These are phyloP conservation scores for Lutjanus argentimaculatus DNA, from an alignment of 2,797 vertebrate genomes.

Conservation along the genomic window DNA sequence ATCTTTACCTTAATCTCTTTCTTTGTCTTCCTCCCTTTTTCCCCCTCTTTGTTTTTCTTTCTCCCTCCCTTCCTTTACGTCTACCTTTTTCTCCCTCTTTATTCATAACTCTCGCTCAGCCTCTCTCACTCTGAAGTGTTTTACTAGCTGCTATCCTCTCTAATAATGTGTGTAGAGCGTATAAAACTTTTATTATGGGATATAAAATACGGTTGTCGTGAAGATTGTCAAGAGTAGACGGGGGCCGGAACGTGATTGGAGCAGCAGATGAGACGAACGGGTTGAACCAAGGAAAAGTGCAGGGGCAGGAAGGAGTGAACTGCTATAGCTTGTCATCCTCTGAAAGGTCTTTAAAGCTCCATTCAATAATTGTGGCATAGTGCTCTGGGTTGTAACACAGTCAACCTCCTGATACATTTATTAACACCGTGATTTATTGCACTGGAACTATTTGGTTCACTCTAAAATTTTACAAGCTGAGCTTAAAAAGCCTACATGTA, in stretches of 20 bases:
- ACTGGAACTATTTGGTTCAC: slow-evolving; percentile 38
- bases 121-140: slow-evolving; percentile 78
- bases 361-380: slow-evolving; percentile 52
- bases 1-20: slow-evolving; percentile 44
- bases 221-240: slow-evolving; percentile 75
- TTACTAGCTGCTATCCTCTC: slow-evolving; percentile 86
- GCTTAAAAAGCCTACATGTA: slow-evolving; percentile 26
- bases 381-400: slow-evolving; percentile 51
- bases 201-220: slow-evolving; percentile 83
- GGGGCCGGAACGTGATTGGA: slow-evolving; percentile 71
- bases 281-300: slow-evolving; percentile 69
- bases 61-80: slow-evolving; percentile 15
- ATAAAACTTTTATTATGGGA: slow-evolving; percentile 86
- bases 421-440: slow-evolving; percentile 47
- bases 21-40: slow-evolving; percentile 22
- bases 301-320: slow-evolving; percentile 68
- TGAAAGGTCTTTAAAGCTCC: slow-evolving; percentile 65
- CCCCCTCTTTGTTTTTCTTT: slow-evolving; percentile 41
- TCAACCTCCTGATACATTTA: slow-evolving; percentile 47
- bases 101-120: slow-evolving; percentile 74
- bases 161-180: slow-evolving; percentile 86
- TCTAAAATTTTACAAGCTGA: slow-evolving; percentile 39
- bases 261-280: slow-evolving; percentile 73
- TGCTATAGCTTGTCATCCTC: slow-evolving; percentile 42
- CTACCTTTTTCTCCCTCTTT: slow-evolving; percentile 54